phyloP scores from a whole-genome alignment of 2,888 invertebrate species.

The Sipha maydis region DNA sequence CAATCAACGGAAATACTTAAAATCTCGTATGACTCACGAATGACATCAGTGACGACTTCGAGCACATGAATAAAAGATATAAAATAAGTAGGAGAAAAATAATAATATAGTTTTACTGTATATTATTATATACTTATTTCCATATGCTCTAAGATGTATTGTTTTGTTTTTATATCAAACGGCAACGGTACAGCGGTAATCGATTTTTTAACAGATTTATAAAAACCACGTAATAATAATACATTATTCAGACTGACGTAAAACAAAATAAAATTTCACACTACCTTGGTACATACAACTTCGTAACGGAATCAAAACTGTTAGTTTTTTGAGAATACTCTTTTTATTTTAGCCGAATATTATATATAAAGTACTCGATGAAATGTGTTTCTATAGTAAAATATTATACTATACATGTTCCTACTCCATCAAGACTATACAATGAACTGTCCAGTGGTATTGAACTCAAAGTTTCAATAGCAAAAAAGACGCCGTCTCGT shows the following conservation, averaged over 20 bases:
- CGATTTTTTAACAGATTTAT: neutral
- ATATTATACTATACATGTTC: neutral
- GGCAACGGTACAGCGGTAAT: neutral
- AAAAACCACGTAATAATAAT: neutral
- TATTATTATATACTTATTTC: slow-evolving; percentile 22
- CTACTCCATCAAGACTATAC: neutral
- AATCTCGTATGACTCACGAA: slow-evolving; percentile 30
- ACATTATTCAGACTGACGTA: neutral
- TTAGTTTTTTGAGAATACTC: neutral
- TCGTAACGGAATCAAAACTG: neutral
- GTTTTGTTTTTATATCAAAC: slow-evolving; percentile 26
- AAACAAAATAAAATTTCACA: neutral
- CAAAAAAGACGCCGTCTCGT: neutral
- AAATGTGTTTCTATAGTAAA: neutral
- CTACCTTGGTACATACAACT: neutral
- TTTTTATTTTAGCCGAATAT: neutral
- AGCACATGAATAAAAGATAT: neutral
- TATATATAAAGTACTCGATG: neutral
- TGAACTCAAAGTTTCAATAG: neutral
- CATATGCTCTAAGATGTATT: neutral
- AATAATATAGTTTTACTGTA: neutral
- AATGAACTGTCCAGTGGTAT: slow-evolving; percentile 8
- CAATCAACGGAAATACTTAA: slow-evolving; percentile 23
- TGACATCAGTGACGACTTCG: slow-evolving; percentile 27
- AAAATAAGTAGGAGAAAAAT: slow-evolving; percentile 11